A percentile compares a stretch with the other conserved stretches of the same genome.
Conservation (phyloP, 1,140 invertebrate species). For the Macrobrachium nipponense region DNA sequence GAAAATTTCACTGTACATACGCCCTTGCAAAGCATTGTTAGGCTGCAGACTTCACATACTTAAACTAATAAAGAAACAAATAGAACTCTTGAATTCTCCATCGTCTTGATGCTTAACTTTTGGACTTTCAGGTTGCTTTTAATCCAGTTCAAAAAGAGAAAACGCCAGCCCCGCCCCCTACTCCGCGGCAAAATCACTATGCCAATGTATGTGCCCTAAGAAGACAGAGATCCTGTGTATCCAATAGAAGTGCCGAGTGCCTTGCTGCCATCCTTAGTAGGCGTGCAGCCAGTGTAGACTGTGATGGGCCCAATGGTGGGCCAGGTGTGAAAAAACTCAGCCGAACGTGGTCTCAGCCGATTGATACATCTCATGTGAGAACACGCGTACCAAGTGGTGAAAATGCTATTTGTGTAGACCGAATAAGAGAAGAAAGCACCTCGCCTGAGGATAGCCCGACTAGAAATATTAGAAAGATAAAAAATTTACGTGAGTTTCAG, state of each 20-base stretch:
- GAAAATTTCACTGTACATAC: neutral
- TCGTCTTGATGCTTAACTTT: neutral
- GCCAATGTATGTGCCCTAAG: constrained; percentile 61
- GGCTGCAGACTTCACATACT: no score
- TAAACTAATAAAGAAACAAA: neutral
- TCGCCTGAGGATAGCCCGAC: constrained; percentile 58
- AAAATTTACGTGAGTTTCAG: constrained; percentile 67
- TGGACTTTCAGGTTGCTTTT: constrained; percentile 51
- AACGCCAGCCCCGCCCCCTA: constrained; percentile 29
- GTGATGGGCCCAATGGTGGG: constrained; percentile 22
- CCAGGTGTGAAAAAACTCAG: constrained; percentile 48
- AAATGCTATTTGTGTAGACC: constrained; percentile 33
- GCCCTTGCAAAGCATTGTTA: neutral
- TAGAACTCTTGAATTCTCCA: neutral
- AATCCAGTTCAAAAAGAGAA: constrained; percentile 54
- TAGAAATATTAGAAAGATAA: constrained; percentile 61
- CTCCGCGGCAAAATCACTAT: constrained; percentile 59
- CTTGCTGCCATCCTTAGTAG: constrained; percentile 57
- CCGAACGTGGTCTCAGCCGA: constrained; percentile 47
- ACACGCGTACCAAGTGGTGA: constrained; percentile 49
- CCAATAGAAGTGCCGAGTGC: constrained; percentile 57
- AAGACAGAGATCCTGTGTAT: constrained; percentile 56
- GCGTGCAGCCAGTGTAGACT: constrained; percentile 52
- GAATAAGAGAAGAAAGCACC: constrained; percentile 46
- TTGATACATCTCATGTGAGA: constrained; percentile 41